Percentiles rank a stretch among this genome's conserved stretches.
Evolutionary conservation across 1,140 invertebrate species (phyloP).

Genomic region (Platorchestia sp.): DNA sequence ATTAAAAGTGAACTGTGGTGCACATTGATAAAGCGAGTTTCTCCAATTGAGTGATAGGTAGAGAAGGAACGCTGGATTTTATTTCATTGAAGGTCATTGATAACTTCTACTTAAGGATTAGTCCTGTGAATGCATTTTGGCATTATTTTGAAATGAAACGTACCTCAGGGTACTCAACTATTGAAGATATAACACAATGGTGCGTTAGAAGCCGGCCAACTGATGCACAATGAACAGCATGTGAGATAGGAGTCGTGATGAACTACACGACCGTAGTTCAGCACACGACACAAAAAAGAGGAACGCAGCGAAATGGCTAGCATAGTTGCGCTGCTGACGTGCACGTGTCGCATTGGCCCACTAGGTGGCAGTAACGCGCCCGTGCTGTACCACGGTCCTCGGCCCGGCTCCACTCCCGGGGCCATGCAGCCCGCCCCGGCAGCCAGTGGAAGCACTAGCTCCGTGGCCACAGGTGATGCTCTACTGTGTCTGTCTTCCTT

Average conservation of each 20-base stretch:
- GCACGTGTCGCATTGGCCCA: slow-evolving; percentile 10
- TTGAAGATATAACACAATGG: background rate
- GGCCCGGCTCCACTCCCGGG: background rate
- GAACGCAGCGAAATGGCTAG: background rate
- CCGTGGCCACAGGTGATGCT: slow-evolving; percentile 38
- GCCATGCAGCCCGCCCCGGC: slow-evolving; percentile 24
- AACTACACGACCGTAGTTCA: background rate
- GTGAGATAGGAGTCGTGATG: background rate
- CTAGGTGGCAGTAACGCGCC: slow-evolving; percentile 14
- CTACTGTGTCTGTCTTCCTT: background rate
- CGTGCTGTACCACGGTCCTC: background rate
- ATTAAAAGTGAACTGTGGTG: background rate
- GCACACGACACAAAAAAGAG: background rate
- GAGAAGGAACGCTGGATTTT: background rate
- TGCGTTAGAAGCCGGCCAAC: too few relatives aligned
- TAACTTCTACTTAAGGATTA: background rate
- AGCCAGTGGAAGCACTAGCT: slow-evolving; percentile 27
- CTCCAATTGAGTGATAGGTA: background rate
- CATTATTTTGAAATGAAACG: background rate
- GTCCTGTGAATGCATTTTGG: background rate
- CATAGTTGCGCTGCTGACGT: background rate
- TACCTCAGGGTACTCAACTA: background rate
- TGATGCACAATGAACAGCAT: background rate
- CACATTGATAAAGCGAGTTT: background rate
- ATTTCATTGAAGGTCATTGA: background rate